Evolutionary conservation across 2,113 vertebrate species (phyloP).

Genomic region (Xenopus borealis): DNA sequence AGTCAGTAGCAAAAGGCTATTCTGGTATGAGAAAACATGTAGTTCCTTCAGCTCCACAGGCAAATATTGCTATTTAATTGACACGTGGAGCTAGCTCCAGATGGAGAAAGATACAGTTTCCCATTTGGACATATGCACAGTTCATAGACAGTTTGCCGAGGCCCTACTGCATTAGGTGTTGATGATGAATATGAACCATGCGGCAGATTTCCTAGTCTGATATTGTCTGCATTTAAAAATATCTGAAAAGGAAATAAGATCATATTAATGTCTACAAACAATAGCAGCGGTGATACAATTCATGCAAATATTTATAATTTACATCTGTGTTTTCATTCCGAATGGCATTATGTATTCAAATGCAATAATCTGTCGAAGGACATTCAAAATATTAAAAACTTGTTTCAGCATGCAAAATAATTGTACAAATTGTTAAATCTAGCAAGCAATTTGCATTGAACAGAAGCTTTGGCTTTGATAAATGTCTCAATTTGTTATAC

Average conservation of each 20-base stretch:
- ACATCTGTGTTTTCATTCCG: too few species aligned
- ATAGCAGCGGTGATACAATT: neutral
- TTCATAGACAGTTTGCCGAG: constrained; percentile 93
- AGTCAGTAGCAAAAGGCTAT: constrained; percentile 82
- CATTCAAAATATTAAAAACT: too few species aligned
- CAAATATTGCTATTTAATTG: constrained; percentile 92
- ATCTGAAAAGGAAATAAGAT: constrained; percentile 67
- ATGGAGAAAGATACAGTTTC: constrained; percentile 94
- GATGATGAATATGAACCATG: constrained; percentile 76
- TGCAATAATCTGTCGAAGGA: too few species aligned
- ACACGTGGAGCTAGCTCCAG: constrained; percentile 88
- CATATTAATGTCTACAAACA: neutral
- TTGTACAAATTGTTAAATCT: too few species aligned
- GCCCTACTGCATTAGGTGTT: constrained; percentile 75
- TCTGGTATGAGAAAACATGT: constrained; percentile 84
- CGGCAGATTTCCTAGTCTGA: constrained; percentile 89
- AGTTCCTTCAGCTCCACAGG: constrained; percentile 87
- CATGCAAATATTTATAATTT: too few species aligned
- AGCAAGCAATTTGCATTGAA: too few species aligned
- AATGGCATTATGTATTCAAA: too few species aligned
- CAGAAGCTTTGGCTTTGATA: too few species aligned
- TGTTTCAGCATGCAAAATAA: too few species aligned
- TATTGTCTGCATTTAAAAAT: constrained; percentile 89
- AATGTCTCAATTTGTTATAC: too few species aligned
- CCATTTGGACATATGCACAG: constrained; percentile 91